These are phyloP conservation scores for Nicator chloris DNA, from an alignment of 2,113 vertebrate genomes.

Conservation along the genomic window DNA sequence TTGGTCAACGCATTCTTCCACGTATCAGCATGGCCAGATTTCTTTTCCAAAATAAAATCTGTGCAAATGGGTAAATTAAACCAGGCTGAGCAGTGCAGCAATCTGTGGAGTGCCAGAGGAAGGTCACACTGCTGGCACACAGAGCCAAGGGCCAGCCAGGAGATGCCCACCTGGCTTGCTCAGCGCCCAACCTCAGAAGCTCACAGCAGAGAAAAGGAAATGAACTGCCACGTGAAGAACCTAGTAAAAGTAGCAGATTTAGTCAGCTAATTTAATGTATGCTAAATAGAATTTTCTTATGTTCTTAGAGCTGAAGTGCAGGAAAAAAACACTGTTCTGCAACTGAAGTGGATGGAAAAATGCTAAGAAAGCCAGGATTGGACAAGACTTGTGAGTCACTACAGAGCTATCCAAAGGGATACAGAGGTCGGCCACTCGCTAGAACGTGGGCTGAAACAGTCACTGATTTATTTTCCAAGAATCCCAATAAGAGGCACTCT, in stretches of 20 bases:
- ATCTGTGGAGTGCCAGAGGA: not conserved
- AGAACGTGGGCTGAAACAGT: constrained; percentile 68
- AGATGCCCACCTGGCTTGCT: not conserved
- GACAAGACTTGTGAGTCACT: constrained; percentile 71
- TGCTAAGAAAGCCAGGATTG: constrained; percentile 55
- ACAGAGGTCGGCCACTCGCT: constrained; percentile 60
- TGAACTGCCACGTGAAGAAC: not conserved
- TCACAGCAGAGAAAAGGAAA: not conserved
- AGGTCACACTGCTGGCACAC: not conserved
- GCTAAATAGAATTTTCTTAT: not conserved
- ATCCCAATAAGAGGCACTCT: constrained; percentile 66
- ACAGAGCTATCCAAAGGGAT: constrained; percentile 67
- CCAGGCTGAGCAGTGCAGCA: not conserved
- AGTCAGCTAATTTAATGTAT: not conserved
- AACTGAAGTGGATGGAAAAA: constrained; percentile 60
- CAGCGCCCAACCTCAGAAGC: not conserved
- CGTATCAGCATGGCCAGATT: not conserved
- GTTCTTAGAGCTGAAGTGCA: not conserved
- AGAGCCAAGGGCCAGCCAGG: not conserved
- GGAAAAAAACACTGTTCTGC: constrained; percentile 30
- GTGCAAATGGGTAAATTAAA: not conserved
- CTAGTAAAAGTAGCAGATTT: not conserved
- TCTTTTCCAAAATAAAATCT: not conserved
- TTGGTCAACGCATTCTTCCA: not conserved
- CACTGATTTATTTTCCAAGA: constrained; percentile 71